Evolutionary conservation across 1,140 invertebrate genomes (phyloP).

Genomic region (Neelides sp.): DNA sequence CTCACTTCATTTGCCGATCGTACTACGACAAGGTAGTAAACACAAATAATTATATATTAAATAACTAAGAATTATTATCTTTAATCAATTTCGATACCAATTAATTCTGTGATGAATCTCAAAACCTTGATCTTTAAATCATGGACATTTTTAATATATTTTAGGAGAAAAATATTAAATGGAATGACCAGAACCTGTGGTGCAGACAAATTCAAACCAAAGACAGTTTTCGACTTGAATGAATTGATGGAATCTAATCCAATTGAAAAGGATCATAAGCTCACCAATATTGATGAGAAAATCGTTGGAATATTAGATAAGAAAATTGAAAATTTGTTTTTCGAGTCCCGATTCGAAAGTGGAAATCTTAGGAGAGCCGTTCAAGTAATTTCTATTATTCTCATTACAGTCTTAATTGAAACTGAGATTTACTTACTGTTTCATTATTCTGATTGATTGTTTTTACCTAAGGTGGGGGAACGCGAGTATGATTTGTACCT

Average conservation of each 20-base stretch:
- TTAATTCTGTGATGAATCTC: neutral
- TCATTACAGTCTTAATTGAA: conserved; percentile 2
- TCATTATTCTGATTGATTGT: conserved; percentile 9
- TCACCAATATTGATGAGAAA: conserved; percentile 46
- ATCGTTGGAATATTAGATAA: conserved; percentile 42
- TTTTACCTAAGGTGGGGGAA: conserved; percentile 46
- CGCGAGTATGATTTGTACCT: conserved; percentile 75
- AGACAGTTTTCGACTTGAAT: conserved; percentile 65
- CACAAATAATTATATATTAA: conserved; percentile 4
- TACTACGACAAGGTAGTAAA: conserved; percentile 43
- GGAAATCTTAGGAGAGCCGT: conserved; percentile 78
- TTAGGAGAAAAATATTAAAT: conserved; percentile 43
- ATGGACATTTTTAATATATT: conserved; percentile 11
- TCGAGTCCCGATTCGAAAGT: conserved; percentile 81
- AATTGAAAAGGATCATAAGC: conserved; percentile 20
- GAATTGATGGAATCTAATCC: conserved; percentile 33
- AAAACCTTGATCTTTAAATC: neutral
- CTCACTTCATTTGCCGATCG: conserved; percentile 48
- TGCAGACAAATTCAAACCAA: conserved; percentile 44
- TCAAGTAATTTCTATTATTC: conserved; percentile 47
- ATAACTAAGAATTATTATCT: conserved; percentile 1
- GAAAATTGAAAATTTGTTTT: conserved; percentile 47
- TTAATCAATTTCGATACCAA: neutral
- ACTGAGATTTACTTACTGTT: neutral
- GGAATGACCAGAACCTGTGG: conserved; percentile 49